These are phyloP conservation scores for Machimus rusticus DNA, from an alignment of 2,888 invertebrate species.

Conservation along the genomic window DNA sequence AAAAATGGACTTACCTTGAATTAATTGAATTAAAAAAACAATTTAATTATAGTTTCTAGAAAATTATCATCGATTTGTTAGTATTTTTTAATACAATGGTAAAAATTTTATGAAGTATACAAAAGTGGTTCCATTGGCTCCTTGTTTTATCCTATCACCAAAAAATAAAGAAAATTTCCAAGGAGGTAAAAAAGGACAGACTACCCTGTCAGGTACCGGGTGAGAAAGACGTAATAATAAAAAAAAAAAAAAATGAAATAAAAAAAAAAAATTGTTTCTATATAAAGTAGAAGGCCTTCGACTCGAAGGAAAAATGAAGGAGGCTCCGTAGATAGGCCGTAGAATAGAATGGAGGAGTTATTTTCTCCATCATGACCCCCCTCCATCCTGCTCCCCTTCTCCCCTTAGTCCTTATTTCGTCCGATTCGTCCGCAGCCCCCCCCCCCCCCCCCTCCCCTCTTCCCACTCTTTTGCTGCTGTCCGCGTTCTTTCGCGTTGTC, in stretches of 20 bases:
- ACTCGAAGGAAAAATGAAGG: constrained; percentile 21
- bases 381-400: too few relatives aligned
- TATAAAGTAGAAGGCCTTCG: background rate
- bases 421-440: background rate
- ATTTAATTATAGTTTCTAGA: too few relatives aligned
- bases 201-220: background rate
- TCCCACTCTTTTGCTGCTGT: background rate
- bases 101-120: background rate
- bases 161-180: background rate
- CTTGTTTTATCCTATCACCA: background rate
- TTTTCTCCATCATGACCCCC: background rate
- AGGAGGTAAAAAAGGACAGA: background rate
- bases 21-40: too few relatives aligned
- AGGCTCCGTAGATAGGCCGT: background rate
- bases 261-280: background rate
- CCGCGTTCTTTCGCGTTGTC: background rate
- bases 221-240: background rate
- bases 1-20: too few relatives aligned
- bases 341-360: background rate
- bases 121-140: background rate
- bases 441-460: too few relatives aligned
- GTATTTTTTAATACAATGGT: too few relatives aligned
- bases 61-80: too few relatives aligned
- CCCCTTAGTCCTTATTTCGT: background rate
- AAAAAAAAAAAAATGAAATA: background rate